Evolutionary conservation across 1,140 invertebrate species (phyloP).

Genomic region (Bombus consobrinus): DNA sequence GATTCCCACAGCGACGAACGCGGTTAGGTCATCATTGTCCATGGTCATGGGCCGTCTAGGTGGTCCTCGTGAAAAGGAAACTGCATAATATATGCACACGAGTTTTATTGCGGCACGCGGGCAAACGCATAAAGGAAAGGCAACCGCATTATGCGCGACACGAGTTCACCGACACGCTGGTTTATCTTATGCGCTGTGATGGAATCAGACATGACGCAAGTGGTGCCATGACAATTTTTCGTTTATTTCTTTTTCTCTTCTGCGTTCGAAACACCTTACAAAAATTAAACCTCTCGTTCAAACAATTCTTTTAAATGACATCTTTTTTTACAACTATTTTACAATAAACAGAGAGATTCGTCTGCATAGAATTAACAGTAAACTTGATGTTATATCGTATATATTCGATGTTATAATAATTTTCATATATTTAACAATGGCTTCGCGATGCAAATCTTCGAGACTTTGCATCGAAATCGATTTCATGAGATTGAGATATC

Average conservation of each 20-base stretch:
- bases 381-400: not conserved
- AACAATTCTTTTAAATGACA: too few species aligned
- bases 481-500: not conserved
- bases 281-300: not conserved
- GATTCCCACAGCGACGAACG: constrained; percentile 46
- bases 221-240: not conserved
- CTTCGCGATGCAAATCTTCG: not conserved
- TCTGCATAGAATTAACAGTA: not conserved
- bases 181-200: constrained; percentile 41
- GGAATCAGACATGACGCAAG: constrained; percentile 27
- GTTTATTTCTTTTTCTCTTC: too few species aligned
- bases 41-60: constrained; percentile 56
- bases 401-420: not conserved
- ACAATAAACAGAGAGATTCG: not conserved
- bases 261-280: not conserved
- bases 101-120: constrained; percentile 65
- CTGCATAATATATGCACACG: constrained; percentile 64
- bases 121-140: constrained; percentile 31
- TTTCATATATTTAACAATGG: not conserved
- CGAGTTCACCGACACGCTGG: constrained; percentile 51
- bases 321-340: not conserved
- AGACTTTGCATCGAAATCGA: not conserved
- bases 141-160: constrained; percentile 48
- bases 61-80: constrained; percentile 68
- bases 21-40: constrained; percentile 57